Base-by-base conservation (phyloP, 2,888 invertebrate species). In the Polymixis lichenea region DNA sequence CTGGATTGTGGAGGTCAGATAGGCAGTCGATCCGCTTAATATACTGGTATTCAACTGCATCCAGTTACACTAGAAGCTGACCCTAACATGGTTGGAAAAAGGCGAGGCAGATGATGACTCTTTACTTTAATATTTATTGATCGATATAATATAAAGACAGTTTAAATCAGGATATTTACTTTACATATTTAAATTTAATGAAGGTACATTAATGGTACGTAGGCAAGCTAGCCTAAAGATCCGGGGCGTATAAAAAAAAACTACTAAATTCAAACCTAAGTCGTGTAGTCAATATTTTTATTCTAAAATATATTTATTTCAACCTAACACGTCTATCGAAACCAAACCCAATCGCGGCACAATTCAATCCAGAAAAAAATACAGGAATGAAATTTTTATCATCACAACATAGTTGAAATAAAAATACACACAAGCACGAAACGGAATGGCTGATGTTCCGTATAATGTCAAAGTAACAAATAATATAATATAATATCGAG, bases 341-440 rank as follows among this genome's bases (percentile, higher is more conserved):
- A 56, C 19, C 5, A 56, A 77, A 82, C 56, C 56, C 60, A 66
- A 61, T 62, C 56, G 67, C 22, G 58, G 17, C 83, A 46, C 56
- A 11, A 38, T 67, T 53, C 25, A 56, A 60, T 56, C 19, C 15
- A 58, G 46, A 72, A 70, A 32, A 83, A 80, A 71, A 66, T 53
- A 49, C 51, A 8, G n/a, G 19, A 68, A 66, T 80, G 22, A 38
- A 38, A 32, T 58, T 65, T 69, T 79, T 80, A 32, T 46, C 38
- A 66, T 58, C 19, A 55, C 46, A 62, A 38, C 9, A 49, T 28
- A 67, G 32, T 62, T 32, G 19, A 46, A 62, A 74, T 60, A 70
- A 68, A 71, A 75, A 28, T 0, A 32, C 2, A 43, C 38, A 4
- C 15, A 76, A 38, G 43, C 0, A 28, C 17, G 25, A 53, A 61